These are phyloP conservation scores for Xenops minutus DNA, from an alignment of 2,797 vertebrate genomes.

Conservation along the genomic window DNA sequence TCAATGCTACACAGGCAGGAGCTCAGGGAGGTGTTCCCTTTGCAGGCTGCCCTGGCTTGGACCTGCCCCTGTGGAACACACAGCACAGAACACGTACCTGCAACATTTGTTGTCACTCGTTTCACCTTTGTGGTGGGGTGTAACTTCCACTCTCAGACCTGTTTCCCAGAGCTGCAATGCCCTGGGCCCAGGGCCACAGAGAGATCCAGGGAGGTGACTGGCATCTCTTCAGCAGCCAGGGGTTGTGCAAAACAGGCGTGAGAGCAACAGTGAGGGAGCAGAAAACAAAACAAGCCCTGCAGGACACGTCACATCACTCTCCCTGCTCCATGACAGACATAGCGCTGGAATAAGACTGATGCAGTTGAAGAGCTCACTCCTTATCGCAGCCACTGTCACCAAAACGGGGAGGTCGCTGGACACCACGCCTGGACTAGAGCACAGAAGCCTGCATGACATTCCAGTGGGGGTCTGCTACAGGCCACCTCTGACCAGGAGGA, in stretches of 20 bases:
- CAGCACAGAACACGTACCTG: fast-evolving
- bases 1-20: not conserved
- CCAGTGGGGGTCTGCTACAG: not conserved
- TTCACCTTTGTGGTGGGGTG: not conserved
- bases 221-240: not conserved
- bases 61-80: not conserved
- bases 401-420: not conserved
- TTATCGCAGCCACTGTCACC: not conserved
- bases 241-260: not conserved
- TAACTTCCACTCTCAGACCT: not conserved
- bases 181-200: not conserved
- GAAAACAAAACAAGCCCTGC: not conserved
- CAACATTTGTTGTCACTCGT: not conserved
- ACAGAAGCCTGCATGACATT: not conserved
- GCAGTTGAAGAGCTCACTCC: not conserved
- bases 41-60: not conserved
- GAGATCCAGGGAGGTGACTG: not conserved
- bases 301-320: not conserved
- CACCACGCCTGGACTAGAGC: not conserved
- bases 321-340: not conserved
- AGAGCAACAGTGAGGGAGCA: not conserved
- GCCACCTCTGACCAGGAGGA: not conserved
- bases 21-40: not conserved
- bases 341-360: not conserved
- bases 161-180: not conserved